Base-by-base conservation (phyloP, 2,888 invertebrate species). In the Hipparchia sbordonii region DNA sequence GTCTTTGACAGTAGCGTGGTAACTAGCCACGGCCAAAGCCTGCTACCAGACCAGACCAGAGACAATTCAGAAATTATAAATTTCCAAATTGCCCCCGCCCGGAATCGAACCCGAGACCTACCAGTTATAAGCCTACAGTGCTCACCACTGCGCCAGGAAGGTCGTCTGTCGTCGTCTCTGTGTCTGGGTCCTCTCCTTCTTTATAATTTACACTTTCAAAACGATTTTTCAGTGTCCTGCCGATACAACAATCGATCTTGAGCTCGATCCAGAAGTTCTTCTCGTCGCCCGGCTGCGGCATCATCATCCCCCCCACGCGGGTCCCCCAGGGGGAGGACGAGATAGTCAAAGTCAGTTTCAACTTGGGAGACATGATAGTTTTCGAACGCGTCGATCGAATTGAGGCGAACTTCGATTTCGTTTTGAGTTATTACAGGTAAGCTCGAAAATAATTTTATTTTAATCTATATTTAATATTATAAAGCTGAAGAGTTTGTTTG, bases 251-350 rank as follows among this genome's bases (percentile, higher is more conserved):
- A 48, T 88, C 91, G 2, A 79, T 90, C 45, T 76, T 92, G 2
- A 91, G 91, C 79, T 87, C 84, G 2, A 81, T 92, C 1, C 84
- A 89, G 0, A 84, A 91, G 9, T 85, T 89, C 70, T 85, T 87
- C 2, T 85, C 89, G 0, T 83, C 89, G 0, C 89, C 90, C 0
- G 87, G 90, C 5, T 93, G 93, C 60, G 90, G 91, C 0, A 82
- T 91, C 23, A 87, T 91, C 68, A 82, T 91, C 0, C 89, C 90
- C 0, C 89, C 91, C 0, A 82, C 78, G 62, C 85, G 81, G 39
- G 81, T 85, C 61, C 80, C 79, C 74, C 78, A 76, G 13, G 74
- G 79, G 2, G 71, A 74, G 0, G 80, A 80, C 45, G 81, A 83
- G 13, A 67, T 79, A 4, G 69, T 88, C 10, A 77, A 80, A 59